These are phyloP conservation scores for Agriopis aurantiaria DNA, from an alignment of 2,888 invertebrate species.

Conservation along the genomic window DNA sequence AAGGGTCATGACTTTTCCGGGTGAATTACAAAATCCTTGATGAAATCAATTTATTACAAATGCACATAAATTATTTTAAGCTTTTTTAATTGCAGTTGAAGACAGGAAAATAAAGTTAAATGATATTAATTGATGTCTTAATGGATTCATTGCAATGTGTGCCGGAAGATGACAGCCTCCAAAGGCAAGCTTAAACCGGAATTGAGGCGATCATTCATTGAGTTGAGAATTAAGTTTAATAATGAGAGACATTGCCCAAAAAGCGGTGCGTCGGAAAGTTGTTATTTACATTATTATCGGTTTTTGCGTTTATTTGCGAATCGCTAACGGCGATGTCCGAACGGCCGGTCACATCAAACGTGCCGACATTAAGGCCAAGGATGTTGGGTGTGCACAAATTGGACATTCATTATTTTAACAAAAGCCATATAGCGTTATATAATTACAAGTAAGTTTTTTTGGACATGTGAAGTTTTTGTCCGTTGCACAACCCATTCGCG, in stretches of 20 bases:
- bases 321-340: slow-evolving; percentile 69
- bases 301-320: slow-evolving; percentile 72
- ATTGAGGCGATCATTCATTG: slow-evolving; percentile 49
- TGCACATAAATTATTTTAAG: slow-evolving; percentile 33
- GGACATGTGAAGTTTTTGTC: slow-evolving; percentile 58
- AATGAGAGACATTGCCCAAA: slow-evolving; percentile 55
- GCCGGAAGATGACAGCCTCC: slow-evolving; percentile 41
- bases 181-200: slow-evolving; percentile 41
- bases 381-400: slow-evolving; percentile 70
- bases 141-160: slow-evolving; percentile 41
- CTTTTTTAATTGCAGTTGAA: slow-evolving; percentile 28
- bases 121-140: slow-evolving; percentile 40
- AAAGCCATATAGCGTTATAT: slow-evolving; percentile 73
- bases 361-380: slow-evolving; percentile 78
- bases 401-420: slow-evolving; percentile 77
- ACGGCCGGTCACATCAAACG: slow-evolving; percentile 70
- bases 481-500: slow-evolving; percentile 55
- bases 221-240: slow-evolving; percentile 52
- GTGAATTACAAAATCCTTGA: slow-evolving; percentile 18
- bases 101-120: slow-evolving; percentile 29
- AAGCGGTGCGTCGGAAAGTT: slow-evolving; percentile 52
- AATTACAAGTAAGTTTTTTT: slow-evolving; percentile 66
- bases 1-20: slow-evolving; percentile 16
- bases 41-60: slow-evolving; percentile 26
- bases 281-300: slow-evolving; percentile 66